Percentiles rank a stretch among this genome's conserved stretches.
Evolutionary conservation across 2,113 vertebrate species (phyloP).

Genomic region (Plecotus auritus): DNA sequence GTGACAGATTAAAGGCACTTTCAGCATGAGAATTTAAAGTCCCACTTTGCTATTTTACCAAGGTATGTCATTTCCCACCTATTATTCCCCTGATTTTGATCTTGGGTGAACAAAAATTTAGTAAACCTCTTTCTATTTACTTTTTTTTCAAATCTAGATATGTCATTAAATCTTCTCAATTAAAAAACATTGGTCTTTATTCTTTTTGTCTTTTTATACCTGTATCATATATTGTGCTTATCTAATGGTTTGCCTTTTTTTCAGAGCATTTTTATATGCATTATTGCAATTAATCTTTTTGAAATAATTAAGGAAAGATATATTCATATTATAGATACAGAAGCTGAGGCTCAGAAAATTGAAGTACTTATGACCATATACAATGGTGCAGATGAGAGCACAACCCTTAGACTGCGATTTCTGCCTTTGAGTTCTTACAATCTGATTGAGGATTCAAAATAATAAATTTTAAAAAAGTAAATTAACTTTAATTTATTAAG

Average conservation of each 20-base stretch:
- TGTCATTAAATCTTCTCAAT: background rate
- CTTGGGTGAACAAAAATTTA: background rate
- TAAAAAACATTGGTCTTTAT: background rate
- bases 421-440: background rate
- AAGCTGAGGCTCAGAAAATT: background rate
- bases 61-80: background rate
- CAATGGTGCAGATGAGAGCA: background rate
- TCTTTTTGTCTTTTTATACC: background rate
- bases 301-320: background rate
- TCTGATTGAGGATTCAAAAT: background rate
- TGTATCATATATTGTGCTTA: background rate
- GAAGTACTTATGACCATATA: background rate
- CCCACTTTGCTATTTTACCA: background rate
- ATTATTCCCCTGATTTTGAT: background rate
- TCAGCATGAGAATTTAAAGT: background rate
- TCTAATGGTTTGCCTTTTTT: background rate
- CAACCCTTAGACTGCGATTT: background rate
- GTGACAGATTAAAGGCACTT: slow-evolving; percentile 9
- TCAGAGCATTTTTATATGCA: background rate
- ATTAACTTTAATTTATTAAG: background rate
- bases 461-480: background rate
- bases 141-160: background rate
- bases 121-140: background rate
- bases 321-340: background rate
- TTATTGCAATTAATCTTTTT: background rate